Evolutionary conservation across 1,140 invertebrate genomes (phyloP), one percentile per base, ranked within the genome.

Genomic region (Drosophila tropicalis): DNA sequence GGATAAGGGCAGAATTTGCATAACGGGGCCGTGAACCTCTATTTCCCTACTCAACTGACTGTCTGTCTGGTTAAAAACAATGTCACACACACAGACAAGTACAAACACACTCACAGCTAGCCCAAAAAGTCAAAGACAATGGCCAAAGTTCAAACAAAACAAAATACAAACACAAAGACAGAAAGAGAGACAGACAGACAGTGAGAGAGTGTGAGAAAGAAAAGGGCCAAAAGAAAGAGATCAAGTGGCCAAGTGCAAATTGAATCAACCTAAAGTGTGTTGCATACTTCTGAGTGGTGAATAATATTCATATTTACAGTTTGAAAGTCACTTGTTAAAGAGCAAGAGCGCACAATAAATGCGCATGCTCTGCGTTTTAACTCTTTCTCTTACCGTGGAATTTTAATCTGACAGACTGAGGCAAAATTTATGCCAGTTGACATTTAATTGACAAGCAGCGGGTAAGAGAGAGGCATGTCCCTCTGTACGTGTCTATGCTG

Each of bases 371-470:
- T 12, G 19, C 39, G 7, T 29, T 40, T 19, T 44, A 7, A 9
- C 9, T 29, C 22, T 72, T 65, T 32, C 76, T 84, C 66, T 64
- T 51, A 51, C 19, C 36, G 56, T 19, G 70, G 79, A 76, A 77
- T 83, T 79, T 89, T 78, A 89, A 89, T 89, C 72, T 79, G 72
- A 63, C 79, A 81, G 67, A 34, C n/a, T 15, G 44, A 64, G 34
- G 63, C 65, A 79, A 86, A 79, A 77, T 87, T 87, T 83, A 73
- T 89, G 84, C 81, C 73, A 89, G 80, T 90, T 89, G 84, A 90
- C 84, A 89, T 90, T 84, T 89, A 84, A 89, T 89, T 89, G 84
- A 89, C 84, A 89, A 81, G 77, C 66, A 47, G 60, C 60, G 40
- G 64, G 41, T 41, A 62, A 70, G 22, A 60, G 62, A 69, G 62